Conservation (phyloP, 2,888 invertebrate species). For the Orthosia gracilis region DNA sequence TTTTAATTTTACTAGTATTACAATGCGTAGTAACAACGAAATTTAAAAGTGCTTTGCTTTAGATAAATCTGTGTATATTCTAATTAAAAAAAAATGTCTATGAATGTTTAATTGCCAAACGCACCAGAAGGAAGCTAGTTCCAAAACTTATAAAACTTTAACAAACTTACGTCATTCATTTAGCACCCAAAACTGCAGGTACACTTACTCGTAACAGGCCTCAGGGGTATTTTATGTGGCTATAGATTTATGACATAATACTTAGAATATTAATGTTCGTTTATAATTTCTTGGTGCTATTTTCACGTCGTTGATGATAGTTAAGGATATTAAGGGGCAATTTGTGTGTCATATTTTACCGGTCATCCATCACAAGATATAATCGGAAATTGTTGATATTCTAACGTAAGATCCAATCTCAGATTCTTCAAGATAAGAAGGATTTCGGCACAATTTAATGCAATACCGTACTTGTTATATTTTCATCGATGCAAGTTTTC, state of each 20-base stretch:
- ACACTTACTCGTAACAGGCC: constrained; percentile 5
- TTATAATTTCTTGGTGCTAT: constrained; percentile 10
- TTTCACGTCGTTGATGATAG: constrained; percentile 21
- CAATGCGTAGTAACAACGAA: too few relatives aligned
- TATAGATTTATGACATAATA: background rate
- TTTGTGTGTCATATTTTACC: constrained; percentile 37
- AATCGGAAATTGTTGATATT: constrained; percentile 1
- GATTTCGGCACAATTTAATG: background rate
- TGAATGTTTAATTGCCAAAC: too few relatives aligned
- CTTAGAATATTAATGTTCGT: background rate
- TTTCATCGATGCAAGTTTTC: background rate
- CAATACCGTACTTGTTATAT: background rate
- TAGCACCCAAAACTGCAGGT: background rate
- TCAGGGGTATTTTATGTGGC: background rate
- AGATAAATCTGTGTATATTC: too few relatives aligned
- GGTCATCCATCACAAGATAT: constrained; percentile 35
- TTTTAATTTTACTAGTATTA: too few relatives aligned
- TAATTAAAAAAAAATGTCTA: too few relatives aligned
- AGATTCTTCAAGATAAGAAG: background rate
- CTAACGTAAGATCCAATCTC: background rate
- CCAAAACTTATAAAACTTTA: background rate
- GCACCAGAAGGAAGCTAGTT: too few relatives aligned
- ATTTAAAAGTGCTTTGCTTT: too few relatives aligned
- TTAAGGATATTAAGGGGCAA: constrained; percentile 26
- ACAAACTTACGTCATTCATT: background rate